phyloP scores from a whole-genome alignment of 2,888 invertebrate species.

The Cantharis flavilabris region DNA sequence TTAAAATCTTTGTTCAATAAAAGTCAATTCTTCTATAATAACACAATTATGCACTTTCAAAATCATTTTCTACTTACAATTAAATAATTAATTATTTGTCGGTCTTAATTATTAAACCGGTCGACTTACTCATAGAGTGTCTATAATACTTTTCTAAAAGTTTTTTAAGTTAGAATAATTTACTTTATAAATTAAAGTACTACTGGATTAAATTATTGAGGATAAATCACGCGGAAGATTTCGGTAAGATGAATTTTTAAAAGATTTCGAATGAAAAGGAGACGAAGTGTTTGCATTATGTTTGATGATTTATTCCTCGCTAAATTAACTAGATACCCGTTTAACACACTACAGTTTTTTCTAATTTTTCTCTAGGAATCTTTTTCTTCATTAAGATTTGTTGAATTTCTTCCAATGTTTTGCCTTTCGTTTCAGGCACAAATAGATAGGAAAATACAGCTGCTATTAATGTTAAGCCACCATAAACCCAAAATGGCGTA shows the following conservation, averaged over 20 bases:
- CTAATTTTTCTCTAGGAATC: background rate
- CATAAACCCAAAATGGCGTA: slow-evolving; percentile 28
- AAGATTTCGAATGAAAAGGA: background rate
- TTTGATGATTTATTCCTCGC: background rate
- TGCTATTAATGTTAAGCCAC: slow-evolving; percentile 14
- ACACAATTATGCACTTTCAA: background rate
- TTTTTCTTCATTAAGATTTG: slow-evolving; percentile 5
- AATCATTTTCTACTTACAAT: background rate
- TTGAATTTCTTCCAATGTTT: slow-evolving; percentile 20
- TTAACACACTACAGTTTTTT: background rate
- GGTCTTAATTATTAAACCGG: background rate
- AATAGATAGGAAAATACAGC: slow-evolving; percentile 11
- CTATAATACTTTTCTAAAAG: background rate
- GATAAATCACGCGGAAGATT: background rate
- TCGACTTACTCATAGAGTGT: background rate
- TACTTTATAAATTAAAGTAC: background rate
- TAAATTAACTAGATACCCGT: background rate
- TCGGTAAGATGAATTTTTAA: no score
- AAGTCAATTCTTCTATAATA: no score
- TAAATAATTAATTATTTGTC: background rate
- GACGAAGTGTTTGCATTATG: background rate
- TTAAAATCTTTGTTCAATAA: no score
- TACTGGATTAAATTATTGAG: background rate
- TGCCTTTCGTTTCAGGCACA: slow-evolving; percentile 17
- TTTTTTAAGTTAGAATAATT: background rate